Base-by-base conservation (phyloP, 2,113 vertebrate genomes). In the Vanacampus margaritifer region DNA sequence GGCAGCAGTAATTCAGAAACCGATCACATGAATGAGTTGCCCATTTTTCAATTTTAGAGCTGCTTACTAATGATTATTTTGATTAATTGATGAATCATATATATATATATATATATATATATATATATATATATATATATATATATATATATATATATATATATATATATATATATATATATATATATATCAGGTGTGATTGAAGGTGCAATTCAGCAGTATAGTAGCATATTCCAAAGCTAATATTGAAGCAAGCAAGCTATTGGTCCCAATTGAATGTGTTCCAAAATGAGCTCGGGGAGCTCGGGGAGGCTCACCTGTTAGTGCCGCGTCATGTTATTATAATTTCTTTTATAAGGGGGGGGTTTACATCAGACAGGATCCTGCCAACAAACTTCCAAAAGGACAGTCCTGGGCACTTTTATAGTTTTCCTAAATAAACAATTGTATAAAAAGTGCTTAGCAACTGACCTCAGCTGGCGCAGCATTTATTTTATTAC, bases 401-500 rank as follows among this genome's bases (percentile, higher is more conserved):
- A 43, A 76, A 79, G 73, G 65, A 48, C 45, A 54, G 63, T 43
- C 41, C 59, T 41, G 13, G 69, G 58, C 2, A 46, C 10, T 68
- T 64, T 58, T 65, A 48, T 1, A 36, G 8, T 68, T 61, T 59
- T 63, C n/a, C 23, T 14, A 23, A 32, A 37, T 43, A 57, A 57
- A 62, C 60, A 26, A n/a, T 62, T 23, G 19, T 48, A 66, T 13
- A 71, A 60, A 57, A 73, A 51, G 10, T 11, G 35, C 37, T 71
- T 12, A 72, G 68, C 41, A 60, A 68, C 14, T 19, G 37, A 48
- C 48, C 19, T 5, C 50, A 48, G 50, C 32, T 24, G 39, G 64
- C 19, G 26, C 50, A 46, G 32, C 6, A n/a, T 56, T 26, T 5
- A 66, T 28, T 71, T 59, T 43, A 72, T 83, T 92, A 96, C 95